Evolutionary conservation across 2,113 vertebrate species (phyloP).

Genomic region (Tricholaema leucomelas): DNA sequence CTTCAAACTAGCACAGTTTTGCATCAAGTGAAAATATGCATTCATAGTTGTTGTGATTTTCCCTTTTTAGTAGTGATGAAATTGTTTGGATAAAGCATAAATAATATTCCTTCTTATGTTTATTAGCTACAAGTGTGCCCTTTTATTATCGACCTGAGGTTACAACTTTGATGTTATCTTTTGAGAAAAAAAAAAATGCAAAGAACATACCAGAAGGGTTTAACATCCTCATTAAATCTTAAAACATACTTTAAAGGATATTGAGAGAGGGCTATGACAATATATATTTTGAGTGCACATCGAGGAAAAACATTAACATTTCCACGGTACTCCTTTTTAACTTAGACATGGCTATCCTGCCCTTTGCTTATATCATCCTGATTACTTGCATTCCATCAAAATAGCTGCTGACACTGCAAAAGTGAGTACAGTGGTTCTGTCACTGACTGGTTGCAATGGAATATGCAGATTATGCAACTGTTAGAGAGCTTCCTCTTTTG

Average conservation of each 20-base stretch:
- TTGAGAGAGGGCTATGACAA: neutral
- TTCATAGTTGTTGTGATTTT: neutral
- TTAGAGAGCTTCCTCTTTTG: too few species aligned
- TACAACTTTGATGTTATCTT: neutral
- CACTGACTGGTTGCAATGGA: too few species aligned
- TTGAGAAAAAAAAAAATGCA: neutral
- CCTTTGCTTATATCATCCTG: too few species aligned
- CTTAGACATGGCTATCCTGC: too few species aligned
- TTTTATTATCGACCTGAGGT: neutral
- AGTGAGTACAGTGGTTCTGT: too few species aligned
- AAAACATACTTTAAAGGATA: neutral
- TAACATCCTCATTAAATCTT: neutral
- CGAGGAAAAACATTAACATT: too few species aligned
- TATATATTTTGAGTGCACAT: neutral
- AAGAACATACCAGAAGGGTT: neutral
- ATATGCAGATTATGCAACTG: too few species aligned
- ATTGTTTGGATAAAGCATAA: neutral
- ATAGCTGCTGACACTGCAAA: too few species aligned
- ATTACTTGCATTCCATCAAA: too few species aligned
- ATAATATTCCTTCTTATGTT: neutral
- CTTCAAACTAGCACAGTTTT: neutral
- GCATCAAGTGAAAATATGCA: neutral
- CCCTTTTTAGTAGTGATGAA: neutral
- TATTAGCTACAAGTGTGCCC: accelerated
- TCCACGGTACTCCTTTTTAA: too few species aligned